Base-by-base conservation (phyloP, 2,888 invertebrate species). In the Tachina grossa region DNA sequence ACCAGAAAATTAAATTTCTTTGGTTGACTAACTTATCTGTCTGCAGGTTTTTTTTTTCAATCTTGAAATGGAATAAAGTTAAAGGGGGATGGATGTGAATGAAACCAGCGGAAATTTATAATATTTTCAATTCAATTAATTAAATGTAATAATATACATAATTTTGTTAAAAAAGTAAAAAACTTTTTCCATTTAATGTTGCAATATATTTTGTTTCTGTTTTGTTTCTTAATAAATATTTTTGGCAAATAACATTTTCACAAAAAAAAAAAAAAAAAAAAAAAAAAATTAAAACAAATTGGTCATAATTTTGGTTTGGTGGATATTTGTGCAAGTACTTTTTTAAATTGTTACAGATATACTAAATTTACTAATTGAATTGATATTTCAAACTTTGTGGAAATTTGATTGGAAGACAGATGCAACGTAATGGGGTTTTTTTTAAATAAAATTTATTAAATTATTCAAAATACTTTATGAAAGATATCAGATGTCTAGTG, bases 91-190 rank as follows among this genome's bases (percentile, higher is more conserved):
- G 31, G 31, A 4, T 14, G 14, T 14, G 43, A 16, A 19, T 19
- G 5, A 71, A 71, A n/a, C 10, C n/a, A 10, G 10, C 9, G 31
- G 49, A 39, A 72, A 49, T 49, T 2, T 22, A 14, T 22, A 51
- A 68, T 59, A 77, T 77, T 77, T 77, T 22, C 57, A 49, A 68
- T 68, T 77, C 51, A 57, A 68, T 77, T 77, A 77, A 59, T 77
- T 68, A 41, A 77, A 76, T 43, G 19, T 8, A 22, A 6, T 51
- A 31, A 6, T 51, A 31, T 55, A 55, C 31, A 31, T 31, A 31
- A 31, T 66, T 22, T 53, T 49, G 8, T 39, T 51, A 16, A 55
- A 45, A 3, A 47, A 66, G 9, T 1, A 59, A 5, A 47, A 65
- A 65, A 53, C 22, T 65, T 76, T 76, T 76, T 76, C 65, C 19